Conservation (phyloP, 2,888 invertebrate genomes). For the Malachius bipustulatus region DNA sequence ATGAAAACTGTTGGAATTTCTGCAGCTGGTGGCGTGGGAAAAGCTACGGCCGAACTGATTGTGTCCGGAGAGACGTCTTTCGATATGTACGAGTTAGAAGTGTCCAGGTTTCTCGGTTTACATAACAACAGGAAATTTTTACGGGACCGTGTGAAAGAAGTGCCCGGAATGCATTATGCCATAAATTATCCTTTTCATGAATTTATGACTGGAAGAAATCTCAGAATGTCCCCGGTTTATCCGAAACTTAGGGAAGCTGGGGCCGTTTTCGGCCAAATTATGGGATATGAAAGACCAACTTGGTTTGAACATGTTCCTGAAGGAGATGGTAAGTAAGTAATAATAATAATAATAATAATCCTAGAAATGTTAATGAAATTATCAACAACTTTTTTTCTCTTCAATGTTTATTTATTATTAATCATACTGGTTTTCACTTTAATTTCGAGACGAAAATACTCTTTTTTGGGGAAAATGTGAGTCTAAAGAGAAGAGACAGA, state of each 20-base stretch:
- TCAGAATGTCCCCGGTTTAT: slow-evolving; percentile 91
- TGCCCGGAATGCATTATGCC: slow-evolving; percentile 79
- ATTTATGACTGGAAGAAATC: slow-evolving; percentile 76
- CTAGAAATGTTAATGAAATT: not conserved
- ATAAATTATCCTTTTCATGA: slow-evolving; percentile 76
- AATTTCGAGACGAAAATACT: not conserved
- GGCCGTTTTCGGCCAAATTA: slow-evolving; percentile 91
- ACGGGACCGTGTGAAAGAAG: slow-evolving; percentile 81
- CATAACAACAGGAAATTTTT: slow-evolving; percentile 93
- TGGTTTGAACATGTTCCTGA: slow-evolving; percentile 63
- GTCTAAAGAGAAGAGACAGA: no score
- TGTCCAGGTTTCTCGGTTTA: slow-evolving; percentile 78
- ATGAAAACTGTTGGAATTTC: slow-evolving; percentile 95
- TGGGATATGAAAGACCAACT: slow-evolving; percentile 93
- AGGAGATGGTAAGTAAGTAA: slow-evolving; percentile 30
- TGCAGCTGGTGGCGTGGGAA: slow-evolving; percentile 90
- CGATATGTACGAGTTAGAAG: slow-evolving; percentile 82
- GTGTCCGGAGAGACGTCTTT: slow-evolving; percentile 66
- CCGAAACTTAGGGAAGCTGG: slow-evolving; percentile 82
- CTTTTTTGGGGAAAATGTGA: not conserved
- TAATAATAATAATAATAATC: no score
- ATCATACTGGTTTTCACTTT: not conserved
- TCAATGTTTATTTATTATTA: not conserved
- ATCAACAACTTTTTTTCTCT: slow-evolving; percentile 2
- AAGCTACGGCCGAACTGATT: slow-evolving; percentile 79